Percentiles rank a stretch among this genome's conserved stretches.
Evolutionary conservation across 2,113 vertebrate genomes (phyloP).

Genomic region (Sylvietta virens): DNA sequence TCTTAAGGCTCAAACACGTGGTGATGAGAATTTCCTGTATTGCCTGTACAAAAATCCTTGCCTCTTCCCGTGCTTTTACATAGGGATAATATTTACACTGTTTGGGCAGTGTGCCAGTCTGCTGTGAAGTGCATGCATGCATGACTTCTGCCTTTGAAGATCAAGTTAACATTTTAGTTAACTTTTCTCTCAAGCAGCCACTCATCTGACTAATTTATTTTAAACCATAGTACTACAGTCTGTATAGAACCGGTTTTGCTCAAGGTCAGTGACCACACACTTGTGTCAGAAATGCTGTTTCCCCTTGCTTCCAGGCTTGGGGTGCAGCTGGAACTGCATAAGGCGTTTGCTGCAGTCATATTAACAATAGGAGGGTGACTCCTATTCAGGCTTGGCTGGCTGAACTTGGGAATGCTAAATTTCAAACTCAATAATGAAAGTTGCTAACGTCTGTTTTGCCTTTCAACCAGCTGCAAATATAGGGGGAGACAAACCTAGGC

Average conservation of each 20-base stretch:
- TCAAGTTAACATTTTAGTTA: not conserved
- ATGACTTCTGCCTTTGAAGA: not conserved
- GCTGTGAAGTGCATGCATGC: not conserved
- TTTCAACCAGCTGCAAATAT: not conserved
- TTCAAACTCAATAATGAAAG: not conserved
- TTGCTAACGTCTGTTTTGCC: not conserved
- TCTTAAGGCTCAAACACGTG: not conserved
- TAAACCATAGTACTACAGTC: not conserved
- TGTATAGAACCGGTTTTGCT: not conserved
- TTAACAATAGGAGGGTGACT: not conserved
- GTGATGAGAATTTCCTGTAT: not conserved
- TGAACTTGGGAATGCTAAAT: not conserved
- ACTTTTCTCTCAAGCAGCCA: not conserved
- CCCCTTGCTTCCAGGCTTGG: not conserved
- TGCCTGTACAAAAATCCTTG: not conserved
- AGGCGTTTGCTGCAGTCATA: accelerated
- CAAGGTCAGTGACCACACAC: not conserved
- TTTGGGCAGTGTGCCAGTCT: not conserved
- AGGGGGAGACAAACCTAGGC: not conserved
- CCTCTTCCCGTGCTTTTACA: not conserved
- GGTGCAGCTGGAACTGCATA: not conserved
- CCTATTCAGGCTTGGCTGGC: not conserved
- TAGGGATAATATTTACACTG: not conserved
- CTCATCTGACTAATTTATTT: not conserved
- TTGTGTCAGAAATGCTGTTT: not conserved